Evolutionary conservation across 2,797 vertebrate species (phyloP).

Genomic region (Cetoscarus ocellatus): DNA sequence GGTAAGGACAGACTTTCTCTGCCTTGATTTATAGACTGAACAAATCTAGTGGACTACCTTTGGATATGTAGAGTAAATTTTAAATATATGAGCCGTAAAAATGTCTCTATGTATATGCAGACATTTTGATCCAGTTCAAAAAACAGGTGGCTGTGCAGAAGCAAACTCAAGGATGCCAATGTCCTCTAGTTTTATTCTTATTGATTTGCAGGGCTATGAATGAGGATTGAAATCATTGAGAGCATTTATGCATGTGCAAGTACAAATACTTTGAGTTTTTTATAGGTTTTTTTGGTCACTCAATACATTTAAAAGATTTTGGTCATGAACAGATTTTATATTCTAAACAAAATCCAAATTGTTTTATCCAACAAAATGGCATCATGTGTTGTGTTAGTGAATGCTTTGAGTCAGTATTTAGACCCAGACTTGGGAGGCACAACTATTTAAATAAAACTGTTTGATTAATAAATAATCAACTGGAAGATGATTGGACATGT

Average conservation of each 20-base stretch:
- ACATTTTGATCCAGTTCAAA: not conserved
- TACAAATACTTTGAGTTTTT: not conserved
- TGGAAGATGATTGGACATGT: too few species aligned
- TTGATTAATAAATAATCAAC: too few species aligned
- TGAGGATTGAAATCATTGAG: not conserved
- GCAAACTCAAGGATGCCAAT: not conserved
- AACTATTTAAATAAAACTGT: too few species aligned
- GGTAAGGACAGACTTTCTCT: conserved; percentile 80
- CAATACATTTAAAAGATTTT: too few species aligned
- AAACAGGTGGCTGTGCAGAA: not conserved
- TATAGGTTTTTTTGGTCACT: not conserved
- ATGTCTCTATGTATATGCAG: not conserved
- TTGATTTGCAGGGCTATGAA: not conserved
- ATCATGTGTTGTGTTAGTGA: not conserved
- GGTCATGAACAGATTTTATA: too few species aligned
- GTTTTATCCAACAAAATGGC: not conserved
- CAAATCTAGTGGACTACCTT: conserved; percentile 2
- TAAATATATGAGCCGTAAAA: not conserved
- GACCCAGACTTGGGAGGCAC: not conserved
- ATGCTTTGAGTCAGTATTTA: not conserved
- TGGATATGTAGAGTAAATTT: not conserved
- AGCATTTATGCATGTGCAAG: not conserved
- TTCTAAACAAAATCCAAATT: too few species aligned
- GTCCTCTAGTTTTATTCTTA: not conserved
- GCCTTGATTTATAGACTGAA: not conserved